Evolutionary conservation across 1,140 invertebrate species (phyloP).

Genomic region (Aporrectodea caliginosa): DNA sequence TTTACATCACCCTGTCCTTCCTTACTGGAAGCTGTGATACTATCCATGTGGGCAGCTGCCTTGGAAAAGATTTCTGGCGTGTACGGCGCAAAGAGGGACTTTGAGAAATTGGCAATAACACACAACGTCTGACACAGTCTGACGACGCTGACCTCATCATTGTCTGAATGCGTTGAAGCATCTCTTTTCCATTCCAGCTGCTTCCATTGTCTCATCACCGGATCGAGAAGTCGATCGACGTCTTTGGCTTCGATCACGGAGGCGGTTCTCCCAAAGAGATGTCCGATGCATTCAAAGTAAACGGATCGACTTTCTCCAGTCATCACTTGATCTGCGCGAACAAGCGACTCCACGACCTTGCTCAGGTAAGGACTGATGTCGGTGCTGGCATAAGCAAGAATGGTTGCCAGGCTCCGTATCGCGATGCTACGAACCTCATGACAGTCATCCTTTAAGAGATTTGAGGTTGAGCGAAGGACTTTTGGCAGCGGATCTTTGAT

Average conservation of each 20-base stretch:
- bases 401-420: background rate
- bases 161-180: background rate
- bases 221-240: background rate
- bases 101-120: conserved; percentile 18
- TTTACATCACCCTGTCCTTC: background rate
- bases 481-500: conserved; percentile 15
- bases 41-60: background rate
- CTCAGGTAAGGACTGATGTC: conserved; percentile 14
- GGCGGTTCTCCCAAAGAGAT: conserved; percentile 7
- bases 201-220: conserved; percentile 15
- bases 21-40: background rate
- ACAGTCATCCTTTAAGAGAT: conserved; percentile 17
- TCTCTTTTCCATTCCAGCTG: background rate
- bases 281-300: conserved; percentile 26
- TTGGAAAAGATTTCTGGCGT: conserved; percentile 19
- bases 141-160: conserved; percentile 10
- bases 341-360: conserved; percentile 16
- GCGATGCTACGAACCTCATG: conserved; percentile 23
- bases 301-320: background rate
- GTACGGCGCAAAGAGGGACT: background rate
- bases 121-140: conserved; percentile 24
- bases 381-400: background rate
- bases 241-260: background rate
- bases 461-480: background rate
- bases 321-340: background rate